These are phyloP conservation scores for Pyrocephalus nanus DNA, from an alignment of 2,797 vertebrate genomes.

Conservation along the genomic window DNA sequence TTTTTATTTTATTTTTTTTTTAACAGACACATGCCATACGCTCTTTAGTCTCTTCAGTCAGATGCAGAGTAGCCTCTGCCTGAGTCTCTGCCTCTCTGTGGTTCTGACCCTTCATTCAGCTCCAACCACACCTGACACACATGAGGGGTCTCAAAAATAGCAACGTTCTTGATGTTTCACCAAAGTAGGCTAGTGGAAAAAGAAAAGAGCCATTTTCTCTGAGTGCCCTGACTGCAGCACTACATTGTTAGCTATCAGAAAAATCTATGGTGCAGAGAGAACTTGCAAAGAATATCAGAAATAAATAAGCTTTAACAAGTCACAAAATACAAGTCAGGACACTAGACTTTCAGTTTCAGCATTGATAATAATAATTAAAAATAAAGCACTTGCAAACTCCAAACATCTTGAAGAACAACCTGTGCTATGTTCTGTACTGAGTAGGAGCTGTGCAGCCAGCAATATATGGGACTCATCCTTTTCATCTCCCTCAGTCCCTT, in stretches of 20 bases:
- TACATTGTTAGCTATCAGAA: background rate
- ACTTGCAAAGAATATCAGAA: background rate
- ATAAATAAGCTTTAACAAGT: background rate
- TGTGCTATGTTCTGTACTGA: background rate
- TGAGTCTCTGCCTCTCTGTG: background rate
- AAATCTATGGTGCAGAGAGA: background rate
- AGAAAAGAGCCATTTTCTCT: background rate
- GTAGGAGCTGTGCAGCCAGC: background rate
- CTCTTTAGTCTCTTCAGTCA: background rate
- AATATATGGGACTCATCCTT: background rate
- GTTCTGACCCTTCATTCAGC: background rate
- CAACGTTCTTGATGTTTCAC: background rate
- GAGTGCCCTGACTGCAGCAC: background rate
- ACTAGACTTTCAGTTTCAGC: background rate
- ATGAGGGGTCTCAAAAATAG: fast-evolving
- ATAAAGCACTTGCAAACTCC: background rate
- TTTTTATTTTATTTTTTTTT: background rate
- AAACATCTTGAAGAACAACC: background rate
- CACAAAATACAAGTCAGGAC: background rate
- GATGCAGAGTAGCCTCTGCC: background rate
- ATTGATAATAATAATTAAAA: background rate
- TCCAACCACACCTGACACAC: background rate
- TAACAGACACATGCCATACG: background rate
- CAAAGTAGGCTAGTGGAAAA: background rate
- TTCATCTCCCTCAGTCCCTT: background rate